Base-by-base conservation (phyloP, 2,888 invertebrate genomes). In the Trachelus tabidus region DNA sequence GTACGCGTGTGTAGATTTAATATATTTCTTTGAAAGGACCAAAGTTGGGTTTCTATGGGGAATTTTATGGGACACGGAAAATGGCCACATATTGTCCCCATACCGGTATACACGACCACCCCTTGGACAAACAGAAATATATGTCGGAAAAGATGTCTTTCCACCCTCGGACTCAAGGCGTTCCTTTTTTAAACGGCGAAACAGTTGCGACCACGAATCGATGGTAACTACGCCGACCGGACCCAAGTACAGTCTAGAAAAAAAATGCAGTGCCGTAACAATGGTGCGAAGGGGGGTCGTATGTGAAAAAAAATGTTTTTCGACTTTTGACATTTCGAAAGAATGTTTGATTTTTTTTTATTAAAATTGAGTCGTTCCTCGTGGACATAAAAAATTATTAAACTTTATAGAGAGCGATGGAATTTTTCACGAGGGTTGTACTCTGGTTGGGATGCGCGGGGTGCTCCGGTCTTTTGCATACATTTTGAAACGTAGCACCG, bases 151-250 rank as follows among this genome's bases (percentile, higher is more conserved):
- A 89, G 90, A 89, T 89, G 90, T 90, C 86, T 89, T 88, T 87
- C 85, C 87, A 85, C 84, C 85, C 85, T 77, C 81, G 83, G 85
- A 87, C 86, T 87, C 84, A 85, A 84, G 85, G 88, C 87, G 86
- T 89, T 89, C 84, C 87, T 91, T 90, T 91, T 90, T 90, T 90
- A 87, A 90, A 89, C 89, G 88, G 83, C 87, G 90, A 89, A 90
- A 90, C 91, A 90, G 90, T 90, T 90, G 90, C 90, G 90, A 85
- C 90, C 90, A 91, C 91, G 89, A 91, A 91, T 91, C 91, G 91
- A 91, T 91, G 91, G 90, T 90, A 90, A 91, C 91, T 90, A 89
- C 90, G 88, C 86, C 86, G 87, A 83, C 89, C 89, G 91, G 90
- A 90, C 90, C 82, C 83, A 83, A 79, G 91, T 91, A 90, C 90